Conservation (phyloP, 92 coral and sea anemone species). For the Nematostella vectensis region DNA sequence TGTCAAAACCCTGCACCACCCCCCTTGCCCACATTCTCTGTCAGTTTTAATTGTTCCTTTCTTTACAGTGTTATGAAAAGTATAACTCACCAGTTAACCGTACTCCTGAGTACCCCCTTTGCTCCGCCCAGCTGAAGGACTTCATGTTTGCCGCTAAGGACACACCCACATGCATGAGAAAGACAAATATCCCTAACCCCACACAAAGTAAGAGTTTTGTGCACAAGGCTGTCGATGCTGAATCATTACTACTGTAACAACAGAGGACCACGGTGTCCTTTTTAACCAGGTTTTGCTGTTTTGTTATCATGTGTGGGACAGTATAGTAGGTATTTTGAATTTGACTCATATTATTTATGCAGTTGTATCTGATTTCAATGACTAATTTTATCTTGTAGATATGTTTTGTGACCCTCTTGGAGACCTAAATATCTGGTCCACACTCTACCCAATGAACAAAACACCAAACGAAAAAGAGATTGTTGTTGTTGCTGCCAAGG, state of each 20-base stretch:
- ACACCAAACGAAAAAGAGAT: slow-evolving; percentile 36
- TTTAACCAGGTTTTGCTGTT: no score
- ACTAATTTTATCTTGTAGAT: no score
- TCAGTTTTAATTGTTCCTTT: background rate
- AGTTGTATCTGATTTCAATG: no score
- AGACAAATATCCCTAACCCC: slow-evolving; percentile 51
- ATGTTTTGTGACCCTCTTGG: slow-evolving; percentile 90
- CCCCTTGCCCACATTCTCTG: no score
- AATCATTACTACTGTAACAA: no score
- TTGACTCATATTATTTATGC: no score
- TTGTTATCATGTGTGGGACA: no score
- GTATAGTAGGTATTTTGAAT: no score
- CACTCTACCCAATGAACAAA: slow-evolving; percentile 57
- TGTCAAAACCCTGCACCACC: no score
- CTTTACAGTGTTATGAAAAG: slow-evolving; percentile 58
- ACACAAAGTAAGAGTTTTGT: slow-evolving; percentile 68
- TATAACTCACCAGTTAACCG: slow-evolving; percentile 60
- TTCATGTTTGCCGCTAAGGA: slow-evolving; percentile 99
- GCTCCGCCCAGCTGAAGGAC: slow-evolving; percentile 85
- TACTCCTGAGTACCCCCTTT: slow-evolving; percentile 81
- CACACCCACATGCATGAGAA: slow-evolving; percentile 96
- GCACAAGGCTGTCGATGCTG: no score
- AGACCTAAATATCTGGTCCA: slow-evolving; percentile 87
- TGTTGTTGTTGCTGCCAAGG: slow-evolving; percentile 81
- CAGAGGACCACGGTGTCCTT: no score